Percentiles rank a stretch among this genome's conserved stretches.
These are phyloP conservation scores for Lasioglossum figueresi DNA, from an alignment of 2,888 invertebrate species.

Conservation along the genomic window DNA sequence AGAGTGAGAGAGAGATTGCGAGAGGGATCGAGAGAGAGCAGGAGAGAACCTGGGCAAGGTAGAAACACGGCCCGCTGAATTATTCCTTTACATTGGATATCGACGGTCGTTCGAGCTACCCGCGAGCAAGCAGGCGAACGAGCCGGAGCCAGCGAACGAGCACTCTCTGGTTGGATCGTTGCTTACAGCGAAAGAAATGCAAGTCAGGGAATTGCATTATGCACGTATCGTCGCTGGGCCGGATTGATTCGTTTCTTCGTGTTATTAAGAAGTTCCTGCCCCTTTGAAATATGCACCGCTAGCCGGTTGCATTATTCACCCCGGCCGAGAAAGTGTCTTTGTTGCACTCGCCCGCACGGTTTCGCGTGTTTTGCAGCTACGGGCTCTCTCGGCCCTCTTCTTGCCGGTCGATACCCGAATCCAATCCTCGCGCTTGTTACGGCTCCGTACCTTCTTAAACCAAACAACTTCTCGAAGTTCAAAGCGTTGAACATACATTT, in stretches of 20 bases:
- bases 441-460: not conserved
- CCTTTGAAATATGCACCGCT: slow-evolving; percentile 43
- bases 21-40: not conserved
- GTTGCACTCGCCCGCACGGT: not conserved
- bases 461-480: not conserved
- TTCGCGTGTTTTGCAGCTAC: not conserved
- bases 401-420: not conserved
- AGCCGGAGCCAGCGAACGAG: slow-evolving; percentile 16
- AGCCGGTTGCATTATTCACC: slow-evolving; percentile 43
- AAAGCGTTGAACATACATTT: not conserved
- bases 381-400: not conserved
- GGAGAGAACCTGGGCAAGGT: slow-evolving; percentile 18
- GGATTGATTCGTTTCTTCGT: slow-evolving; percentile 55
- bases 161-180: slow-evolving; percentile 27
- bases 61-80: slow-evolving; percentile 60
- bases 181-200: slow-evolving; percentile 45
- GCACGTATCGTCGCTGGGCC: slow-evolving; percentile 47
- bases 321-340: slow-evolving; percentile 6
- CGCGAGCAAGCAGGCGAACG: slow-evolving; percentile 31
- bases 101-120: slow-evolving; percentile 55
- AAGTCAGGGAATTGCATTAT: slow-evolving; percentile 63
- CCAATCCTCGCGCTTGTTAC: not conserved
- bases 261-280: slow-evolving; percentile 49
- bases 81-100: slow-evolving; percentile 65
- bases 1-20: not conserved